Evolutionary conservation across 2,797 vertebrate genomes (phyloP).

Genomic region (Diplodus puntazzo): DNA sequence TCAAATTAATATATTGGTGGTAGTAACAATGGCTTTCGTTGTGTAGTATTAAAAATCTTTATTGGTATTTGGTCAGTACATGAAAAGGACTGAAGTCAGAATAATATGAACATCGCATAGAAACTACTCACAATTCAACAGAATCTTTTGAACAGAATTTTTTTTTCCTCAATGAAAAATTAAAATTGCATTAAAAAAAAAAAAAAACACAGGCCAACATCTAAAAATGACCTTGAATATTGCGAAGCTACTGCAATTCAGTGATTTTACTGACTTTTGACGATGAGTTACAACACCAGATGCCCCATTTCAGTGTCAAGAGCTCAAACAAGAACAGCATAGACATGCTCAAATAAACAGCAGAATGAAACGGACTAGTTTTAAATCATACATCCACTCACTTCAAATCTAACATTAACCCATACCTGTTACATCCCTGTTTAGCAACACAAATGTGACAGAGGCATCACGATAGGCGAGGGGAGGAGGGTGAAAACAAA

Average conservation of each 20-base stretch:
- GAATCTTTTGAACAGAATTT: conserved; percentile 87
- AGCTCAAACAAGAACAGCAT: conserved; percentile 87
- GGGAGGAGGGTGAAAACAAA: conserved; percentile 83
- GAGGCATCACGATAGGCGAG: conserved; percentile 91
- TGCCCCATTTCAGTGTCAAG: conserved; percentile 78
- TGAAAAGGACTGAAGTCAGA: conserved; percentile 99
- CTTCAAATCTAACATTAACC: conserved; percentile 90
- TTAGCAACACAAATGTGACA: conserved; percentile 93
- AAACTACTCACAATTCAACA: conserved; percentile 96
- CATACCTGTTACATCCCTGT: conserved; percentile 76
- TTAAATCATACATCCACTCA: conserved; percentile 90
- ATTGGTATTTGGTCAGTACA: conserved; percentile 99
- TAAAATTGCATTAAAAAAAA: conserved; percentile 87
- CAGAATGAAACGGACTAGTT: conserved; percentile 78
- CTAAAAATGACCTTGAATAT: conserved; percentile 88
- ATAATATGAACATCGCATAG: conserved; percentile 96
- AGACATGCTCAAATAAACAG: conserved; percentile 79
- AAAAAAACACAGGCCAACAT: conserved; percentile 90
- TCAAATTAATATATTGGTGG: not conserved
- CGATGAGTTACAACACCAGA: conserved; percentile 84
- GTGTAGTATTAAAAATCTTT: conserved; percentile 98
- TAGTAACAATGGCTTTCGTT: conserved; percentile 62
- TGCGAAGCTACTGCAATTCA: conserved; percentile 83
- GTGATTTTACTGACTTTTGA: conserved; percentile 88
- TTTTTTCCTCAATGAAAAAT: conserved; percentile 87